Evolutionary conservation across 2,888 invertebrate species (phyloP).

Genomic region (Scaptomyza flava): DNA sequence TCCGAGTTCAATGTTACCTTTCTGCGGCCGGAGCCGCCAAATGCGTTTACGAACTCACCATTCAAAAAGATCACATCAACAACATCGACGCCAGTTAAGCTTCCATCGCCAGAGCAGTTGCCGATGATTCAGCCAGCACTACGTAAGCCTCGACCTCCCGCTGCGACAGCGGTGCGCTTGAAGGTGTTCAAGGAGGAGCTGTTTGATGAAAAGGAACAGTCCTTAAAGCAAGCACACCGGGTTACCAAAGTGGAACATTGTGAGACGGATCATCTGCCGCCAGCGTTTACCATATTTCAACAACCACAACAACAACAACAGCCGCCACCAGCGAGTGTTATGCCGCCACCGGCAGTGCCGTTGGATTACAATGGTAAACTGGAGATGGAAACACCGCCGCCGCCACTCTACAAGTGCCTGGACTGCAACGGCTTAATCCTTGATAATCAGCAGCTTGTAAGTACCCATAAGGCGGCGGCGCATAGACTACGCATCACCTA

Average conservation of each 20-base stretch:
- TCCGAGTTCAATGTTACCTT: constrained; percentile 80
- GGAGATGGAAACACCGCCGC: constrained; percentile 55
- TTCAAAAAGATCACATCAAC: constrained; percentile 66
- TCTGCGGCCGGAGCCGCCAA: constrained; percentile 76
- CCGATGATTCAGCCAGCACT: constrained; percentile 46
- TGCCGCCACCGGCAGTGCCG: constrained; percentile 62
- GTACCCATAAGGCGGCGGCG: constrained; percentile 74
- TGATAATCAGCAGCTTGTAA: constrained; percentile 67
- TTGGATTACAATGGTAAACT: constrained; percentile 31
- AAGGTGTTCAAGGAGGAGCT: constrained; percentile 77
- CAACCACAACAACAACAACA: constrained; percentile 32
- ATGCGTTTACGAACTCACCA: constrained; percentile 76
- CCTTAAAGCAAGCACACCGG: constrained; percentile 15
- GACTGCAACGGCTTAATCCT: constrained; percentile 79
- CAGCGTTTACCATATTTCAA: constrained; percentile 70
- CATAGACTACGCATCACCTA: constrained; percentile 80
- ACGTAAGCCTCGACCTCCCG: constrained; percentile 61
- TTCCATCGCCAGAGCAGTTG: constrained; percentile 56
- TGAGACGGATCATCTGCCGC: constrained; percentile 63
- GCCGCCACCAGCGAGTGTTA: constrained; percentile 27
- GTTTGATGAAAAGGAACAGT: constrained; percentile 52
- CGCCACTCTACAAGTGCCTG: constrained; percentile 80
- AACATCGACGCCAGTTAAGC: constrained; percentile 56
- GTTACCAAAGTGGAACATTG: constrained; percentile 61
- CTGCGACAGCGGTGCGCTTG: constrained; percentile 67